Conservation (phyloP, 2,888 invertebrate genomes). For the Pyrocoelia pectoralis region DNA sequence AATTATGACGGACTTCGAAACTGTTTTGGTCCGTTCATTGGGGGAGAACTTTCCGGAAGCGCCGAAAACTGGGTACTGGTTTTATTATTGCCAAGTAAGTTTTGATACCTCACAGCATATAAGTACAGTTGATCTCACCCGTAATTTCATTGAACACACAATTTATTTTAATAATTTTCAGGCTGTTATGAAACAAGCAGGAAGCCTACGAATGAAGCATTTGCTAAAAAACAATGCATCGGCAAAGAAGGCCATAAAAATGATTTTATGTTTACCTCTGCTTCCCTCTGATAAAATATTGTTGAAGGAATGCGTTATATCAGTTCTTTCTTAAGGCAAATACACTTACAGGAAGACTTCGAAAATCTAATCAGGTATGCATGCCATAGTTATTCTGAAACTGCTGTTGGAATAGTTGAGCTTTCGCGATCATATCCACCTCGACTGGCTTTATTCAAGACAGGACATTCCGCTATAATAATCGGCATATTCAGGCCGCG, state of each 20-base stretch:
- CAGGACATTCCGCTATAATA: background rate
- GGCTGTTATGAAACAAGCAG: no score
- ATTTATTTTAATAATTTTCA: no score
- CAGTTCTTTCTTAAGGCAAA: slow-evolving; percentile 5
- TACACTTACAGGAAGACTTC: slow-evolving; percentile 5
- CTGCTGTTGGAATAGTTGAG: slow-evolving; percentile 7
- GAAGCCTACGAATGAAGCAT: no score
- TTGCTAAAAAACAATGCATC: no score
- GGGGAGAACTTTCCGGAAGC: background rate
- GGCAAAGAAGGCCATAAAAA: background rate
- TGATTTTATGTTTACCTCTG: slow-evolving; percentile 8
- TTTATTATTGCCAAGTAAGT: slow-evolving; percentile 7
- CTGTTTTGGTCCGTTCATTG: background rate
- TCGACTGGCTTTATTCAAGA: no score
- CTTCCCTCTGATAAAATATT: slow-evolving; percentile 6
- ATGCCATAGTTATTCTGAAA: slow-evolving; percentile 5
- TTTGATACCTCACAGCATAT: no score
- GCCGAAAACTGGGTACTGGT: background rate
- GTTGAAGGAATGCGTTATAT: slow-evolving; percentile 6
- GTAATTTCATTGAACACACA: no score
- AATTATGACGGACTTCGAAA: slow-evolving; percentile 9
- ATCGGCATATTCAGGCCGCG: background rate
- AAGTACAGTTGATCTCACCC: no score
- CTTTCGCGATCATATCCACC: no score
- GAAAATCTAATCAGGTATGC: slow-evolving; percentile 7